phyloP scores from a whole-genome alignment of 2,888 invertebrate genomes.

The Congeria kusceri region DNA sequence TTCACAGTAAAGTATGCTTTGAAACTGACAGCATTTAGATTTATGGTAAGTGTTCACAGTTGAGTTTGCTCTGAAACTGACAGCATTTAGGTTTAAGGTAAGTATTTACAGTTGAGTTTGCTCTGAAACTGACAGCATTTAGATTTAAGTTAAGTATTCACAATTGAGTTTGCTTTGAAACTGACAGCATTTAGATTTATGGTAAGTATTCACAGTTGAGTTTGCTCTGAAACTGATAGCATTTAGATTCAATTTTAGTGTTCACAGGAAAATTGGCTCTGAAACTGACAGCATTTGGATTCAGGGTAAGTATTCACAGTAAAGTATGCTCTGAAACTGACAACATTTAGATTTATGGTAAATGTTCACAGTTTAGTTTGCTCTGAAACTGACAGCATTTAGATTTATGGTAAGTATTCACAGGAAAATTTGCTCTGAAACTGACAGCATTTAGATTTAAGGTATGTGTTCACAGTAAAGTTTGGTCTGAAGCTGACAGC shows the following conservation, averaged over 20 bases:
- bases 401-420: slow-evolving; percentile 94
- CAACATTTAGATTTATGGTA: slow-evolving; percentile 99
- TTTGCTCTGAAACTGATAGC: slow-evolving; percentile 98
- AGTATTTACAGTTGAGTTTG: too few relatives aligned
- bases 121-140: too few relatives aligned
- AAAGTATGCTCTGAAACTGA: slow-evolving; percentile 98
- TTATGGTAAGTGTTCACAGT: too few relatives aligned
- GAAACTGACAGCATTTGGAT: too few relatives aligned
- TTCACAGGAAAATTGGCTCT: too few relatives aligned
- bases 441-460: too few relatives aligned
- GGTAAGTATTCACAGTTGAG: too few relatives aligned
- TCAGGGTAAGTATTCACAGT: slow-evolving; percentile 91
- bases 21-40: slow-evolving; percentile 94
- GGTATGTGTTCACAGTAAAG: slow-evolving; percentile 94
- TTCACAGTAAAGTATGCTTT: slow-evolving; percentile 97
- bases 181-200: slow-evolving; percentile 90
- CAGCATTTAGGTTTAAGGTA: too few relatives aligned
- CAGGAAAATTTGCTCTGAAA: too few relatives aligned
- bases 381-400: slow-evolving; percentile 98
- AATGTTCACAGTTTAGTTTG: slow-evolving; percentile 98
- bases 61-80: too few relatives aligned
- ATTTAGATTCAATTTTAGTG: slow-evolving; percentile 95
- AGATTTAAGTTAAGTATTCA: slow-evolving; percentile 82
- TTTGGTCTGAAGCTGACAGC: slow-evolving; percentile 99
- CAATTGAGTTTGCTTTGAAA: slow-evolving; percentile 99